Conservation (phyloP, 2,888 invertebrate genomes). For the Poecilus cupreus region DNA sequence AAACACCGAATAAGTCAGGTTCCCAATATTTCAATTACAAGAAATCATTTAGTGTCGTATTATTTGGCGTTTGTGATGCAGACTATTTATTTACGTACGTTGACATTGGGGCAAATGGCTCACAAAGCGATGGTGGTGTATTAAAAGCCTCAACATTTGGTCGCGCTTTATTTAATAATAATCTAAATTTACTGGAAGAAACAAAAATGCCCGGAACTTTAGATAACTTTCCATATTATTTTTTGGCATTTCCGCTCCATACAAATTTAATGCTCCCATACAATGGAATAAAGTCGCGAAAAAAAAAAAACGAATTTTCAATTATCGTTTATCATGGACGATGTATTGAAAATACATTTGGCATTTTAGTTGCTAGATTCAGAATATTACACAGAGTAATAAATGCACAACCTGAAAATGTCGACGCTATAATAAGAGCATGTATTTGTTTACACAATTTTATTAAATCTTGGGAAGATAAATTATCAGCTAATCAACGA, state of each 20-base stretch:
- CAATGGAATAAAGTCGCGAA: slow-evolving; percentile 61
- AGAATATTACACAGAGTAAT: background rate
- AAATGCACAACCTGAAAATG: background rate
- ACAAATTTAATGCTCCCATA: slow-evolving; percentile 61
- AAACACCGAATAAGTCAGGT: background rate
- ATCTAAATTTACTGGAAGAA: slow-evolving; percentile 63
- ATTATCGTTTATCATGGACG: background rate
- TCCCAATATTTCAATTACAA: slow-evolving; percentile 63
- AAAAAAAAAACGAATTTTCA: background rate
- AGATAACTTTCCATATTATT: slow-evolving; percentile 63
- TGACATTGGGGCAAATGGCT: slow-evolving; percentile 66
- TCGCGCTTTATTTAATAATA: slow-evolving; percentile 58
- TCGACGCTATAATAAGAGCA: background rate
- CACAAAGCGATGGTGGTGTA: slow-evolving; percentile 66
- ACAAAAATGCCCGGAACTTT: slow-evolving; percentile 63
- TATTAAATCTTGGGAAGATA: no score
- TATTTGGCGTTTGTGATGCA: slow-evolving; percentile 65
- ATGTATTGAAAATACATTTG: background rate
- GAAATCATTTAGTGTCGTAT: slow-evolving; percentile 65
- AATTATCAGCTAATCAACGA: no score
- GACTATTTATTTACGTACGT: slow-evolving; percentile 59
- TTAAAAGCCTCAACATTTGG: slow-evolving; percentile 61
- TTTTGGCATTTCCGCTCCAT: slow-evolving; percentile 65
- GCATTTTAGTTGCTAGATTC: background rate
- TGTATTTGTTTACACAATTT: background rate